phyloP scores from a whole-genome alignment of 2,888 invertebrate genomes.

The Orchesellides sinensis region DNA sequence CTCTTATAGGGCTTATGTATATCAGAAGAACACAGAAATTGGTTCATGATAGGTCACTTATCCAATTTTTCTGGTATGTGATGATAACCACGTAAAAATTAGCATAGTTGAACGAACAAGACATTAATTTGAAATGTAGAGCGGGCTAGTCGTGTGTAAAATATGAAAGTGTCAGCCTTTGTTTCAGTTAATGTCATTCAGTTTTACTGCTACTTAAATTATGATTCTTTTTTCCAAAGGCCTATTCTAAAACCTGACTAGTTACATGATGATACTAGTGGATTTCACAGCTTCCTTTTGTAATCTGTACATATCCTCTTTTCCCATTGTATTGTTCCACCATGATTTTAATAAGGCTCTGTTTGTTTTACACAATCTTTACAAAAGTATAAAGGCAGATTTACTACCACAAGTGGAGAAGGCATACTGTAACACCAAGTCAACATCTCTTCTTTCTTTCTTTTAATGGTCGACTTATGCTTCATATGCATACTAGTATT shows the following conservation, averaged over 20 bases:
- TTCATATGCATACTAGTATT: too few relatives aligned
- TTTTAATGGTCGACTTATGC: constrained; percentile 2
- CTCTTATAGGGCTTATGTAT: too few relatives aligned
- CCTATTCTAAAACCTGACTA: too few relatives aligned
- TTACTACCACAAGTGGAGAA: constrained; percentile 8
- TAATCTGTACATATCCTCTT: neutral
- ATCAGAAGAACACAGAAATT: too few relatives aligned
- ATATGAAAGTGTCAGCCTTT: constrained; percentile 38
- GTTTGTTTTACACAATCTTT: constrained; percentile 18
- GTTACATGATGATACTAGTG: too few relatives aligned
- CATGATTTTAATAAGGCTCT: constrained; percentile 18
- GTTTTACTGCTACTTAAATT: neutral
- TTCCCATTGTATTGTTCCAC: neutral
- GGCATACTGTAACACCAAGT: constrained; percentile 7
- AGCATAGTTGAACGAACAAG: constrained; percentile 19
- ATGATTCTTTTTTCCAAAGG: too few relatives aligned
- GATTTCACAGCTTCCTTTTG: neutral
- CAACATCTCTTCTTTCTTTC: neutral
- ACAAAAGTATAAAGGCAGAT: constrained; percentile 26
- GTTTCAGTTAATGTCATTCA: constrained; percentile 32
- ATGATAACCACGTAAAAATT: constrained; percentile 20
- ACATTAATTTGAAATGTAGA: constrained; percentile 30
- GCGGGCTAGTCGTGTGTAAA: neutral
- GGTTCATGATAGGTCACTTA: too few relatives aligned
- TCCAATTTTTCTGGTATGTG: neutral